Evolutionary conservation across 2,888 invertebrate species (phyloP).

Genomic region (Masnerella sp.): DNA sequence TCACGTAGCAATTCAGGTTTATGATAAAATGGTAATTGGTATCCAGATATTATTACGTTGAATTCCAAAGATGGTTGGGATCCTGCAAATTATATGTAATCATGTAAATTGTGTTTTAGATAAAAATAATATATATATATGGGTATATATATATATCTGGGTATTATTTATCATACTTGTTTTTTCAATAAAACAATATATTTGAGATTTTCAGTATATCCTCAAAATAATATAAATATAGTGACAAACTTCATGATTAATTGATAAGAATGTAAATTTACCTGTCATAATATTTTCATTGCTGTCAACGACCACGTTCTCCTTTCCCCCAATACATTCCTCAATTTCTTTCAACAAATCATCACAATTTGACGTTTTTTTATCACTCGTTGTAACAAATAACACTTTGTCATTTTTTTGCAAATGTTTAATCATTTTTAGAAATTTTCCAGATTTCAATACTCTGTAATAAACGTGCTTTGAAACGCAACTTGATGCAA

Average conservation of each 20-base stretch:
- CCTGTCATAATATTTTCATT: conserved; percentile 12
- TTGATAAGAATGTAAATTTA: too few relatives aligned
- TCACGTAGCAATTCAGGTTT: conserved; percentile 79
- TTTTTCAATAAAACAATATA: too few relatives aligned
- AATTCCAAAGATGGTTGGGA: conserved; percentile 81
- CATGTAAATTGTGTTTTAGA: too few relatives aligned
- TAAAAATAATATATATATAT: too few relatives aligned
- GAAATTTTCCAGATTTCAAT: too few relatives aligned
- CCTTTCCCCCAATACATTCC: not conserved
- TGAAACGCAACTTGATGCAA: too few relatives aligned
- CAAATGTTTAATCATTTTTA: conserved; percentile 9
- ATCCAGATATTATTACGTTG: conserved; percentile 81
- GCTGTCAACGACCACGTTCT: not conserved
- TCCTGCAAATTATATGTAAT: too few relatives aligned
- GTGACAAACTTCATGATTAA: too few relatives aligned
- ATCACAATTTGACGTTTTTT: not conserved
- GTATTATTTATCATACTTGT: too few relatives aligned
- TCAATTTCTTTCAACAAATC: conserved; percentile 6
- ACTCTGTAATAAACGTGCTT: too few relatives aligned
- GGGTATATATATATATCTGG: too few relatives aligned
- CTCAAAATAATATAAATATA: not conserved
- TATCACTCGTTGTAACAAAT: not conserved
- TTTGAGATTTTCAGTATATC: too few relatives aligned
- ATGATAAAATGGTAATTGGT: conserved; percentile 74
- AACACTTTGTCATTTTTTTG: conserved; percentile 1